Base-by-base conservation (phyloP, 1,140 invertebrate genomes). In the Streblospio benedicti region DNA sequence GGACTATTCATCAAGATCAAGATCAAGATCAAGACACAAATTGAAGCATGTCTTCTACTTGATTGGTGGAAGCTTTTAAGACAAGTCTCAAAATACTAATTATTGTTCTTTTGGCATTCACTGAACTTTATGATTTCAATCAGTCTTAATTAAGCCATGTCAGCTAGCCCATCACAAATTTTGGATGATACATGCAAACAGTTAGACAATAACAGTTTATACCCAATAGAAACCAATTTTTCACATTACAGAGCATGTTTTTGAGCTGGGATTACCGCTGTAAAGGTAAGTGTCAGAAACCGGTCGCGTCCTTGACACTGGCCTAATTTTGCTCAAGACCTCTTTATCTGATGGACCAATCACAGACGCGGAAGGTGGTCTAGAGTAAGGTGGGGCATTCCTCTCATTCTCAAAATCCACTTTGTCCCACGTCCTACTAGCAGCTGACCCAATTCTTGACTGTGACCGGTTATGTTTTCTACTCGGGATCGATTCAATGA, bases 211-310 rank as follows among this genome's bases (percentile, higher is more conserved):
- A n/a, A n/a, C n/a, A n/a, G n/a, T n/a, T n/a, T n/a, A n/a, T n/a
- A n/a, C n/a, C n/a, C n/a, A n/a, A n/a, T n/a, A n/a, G n/a, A n/a
- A n/a, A n/a, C n/a, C n/a, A n/a, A n/a, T n/a, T n/a, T n/a, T n/a
- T n/a, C n/a, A 73, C 68, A 71, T 70, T 2, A 72, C 31, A 27
- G 44, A 50, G 60, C 73, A 73, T n/a, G 67, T 58, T 43, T 67
- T 64, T 0, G 71, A 72, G 32, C 65, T 66, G 27, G 57, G 43
- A 49, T 67, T 68, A 5, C 18, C 4, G 14, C 65, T 25, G 53
- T 70, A 69, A n/a, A 70, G 51, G 9, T 67, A 45, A 16, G 68
- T 69, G 41, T 71, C 70, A 12, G 70, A 69, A 32, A 57, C 67
- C n/a, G 69, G 67, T 44, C 69, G 51, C 4, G 61, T 31, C 20